Evolutionary conservation across 1,140 invertebrate species (phyloP).

Genomic region (Aphaenogaster floridana): DNA sequence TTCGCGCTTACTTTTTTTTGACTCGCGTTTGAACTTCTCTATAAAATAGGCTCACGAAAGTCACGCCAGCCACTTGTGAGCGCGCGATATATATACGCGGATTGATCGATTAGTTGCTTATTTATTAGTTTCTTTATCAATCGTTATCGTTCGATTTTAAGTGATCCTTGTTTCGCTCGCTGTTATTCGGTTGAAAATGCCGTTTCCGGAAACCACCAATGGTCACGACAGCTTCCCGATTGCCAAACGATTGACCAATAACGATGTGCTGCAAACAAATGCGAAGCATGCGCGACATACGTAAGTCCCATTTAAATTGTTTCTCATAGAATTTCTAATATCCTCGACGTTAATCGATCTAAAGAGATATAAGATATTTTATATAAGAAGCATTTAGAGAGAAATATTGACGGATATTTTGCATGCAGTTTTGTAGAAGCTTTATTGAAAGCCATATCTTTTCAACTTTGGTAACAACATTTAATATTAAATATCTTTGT

Average conservation of each 20-base stretch:
- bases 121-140: background rate
- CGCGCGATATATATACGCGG: constrained; percentile 21
- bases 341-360: background rate
- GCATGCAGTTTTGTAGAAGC: background rate
- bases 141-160: background rate
- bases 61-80: constrained; percentile 45
- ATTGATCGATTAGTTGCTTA: background rate
- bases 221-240: constrained; percentile 69
- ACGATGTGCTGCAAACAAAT: constrained; percentile 78
- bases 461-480: background rate
- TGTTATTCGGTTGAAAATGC: constrained; percentile 86
- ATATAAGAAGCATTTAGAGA: background rate
- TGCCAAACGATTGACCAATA: constrained; percentile 78
- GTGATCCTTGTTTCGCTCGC: background rate
- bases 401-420: background rate
- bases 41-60: constrained; percentile 65
- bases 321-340: background rate
- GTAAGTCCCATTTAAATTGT: constrained; percentile 76
- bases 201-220: constrained; percentile 87
- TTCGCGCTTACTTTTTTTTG: constrained; percentile 63
- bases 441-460: background rate
- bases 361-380: background rate
- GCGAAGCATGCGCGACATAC: constrained; percentile 77
- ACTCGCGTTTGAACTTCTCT: constrained; percentile 32
- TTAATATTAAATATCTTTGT: background rate